phyloP scores from a whole-genome alignment of 2,888 invertebrate species.

The Eremobia ochroleuca region DNA sequence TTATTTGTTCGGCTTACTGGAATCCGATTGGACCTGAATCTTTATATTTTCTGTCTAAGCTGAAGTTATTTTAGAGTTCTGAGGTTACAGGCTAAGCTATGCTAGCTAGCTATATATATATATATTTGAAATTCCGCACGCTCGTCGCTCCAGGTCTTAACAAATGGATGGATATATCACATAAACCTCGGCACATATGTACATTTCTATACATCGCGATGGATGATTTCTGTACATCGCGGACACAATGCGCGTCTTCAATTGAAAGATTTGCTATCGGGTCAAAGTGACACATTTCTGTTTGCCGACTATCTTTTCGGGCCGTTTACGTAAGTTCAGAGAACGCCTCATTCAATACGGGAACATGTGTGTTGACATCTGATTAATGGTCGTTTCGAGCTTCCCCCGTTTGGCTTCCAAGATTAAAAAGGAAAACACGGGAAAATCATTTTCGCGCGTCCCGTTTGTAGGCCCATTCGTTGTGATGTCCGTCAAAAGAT shows the following conservation, averaged over 20 bases:
- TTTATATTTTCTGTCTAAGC: slow-evolving; percentile 21
- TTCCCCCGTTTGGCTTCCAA: slow-evolving; percentile 67
- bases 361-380: slow-evolving; percentile 80
- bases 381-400: slow-evolving; percentile 79
- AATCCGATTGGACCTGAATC: slow-evolving; percentile 14
- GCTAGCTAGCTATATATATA: too few relatives aligned
- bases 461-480: slow-evolving; percentile 54
- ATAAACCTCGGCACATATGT: slow-evolving; percentile 15
- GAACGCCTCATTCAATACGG: slow-evolving; percentile 74
- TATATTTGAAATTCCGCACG: slow-evolving; percentile 22
- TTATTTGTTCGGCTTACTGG: slow-evolving; percentile 44
- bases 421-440: slow-evolving; percentile 73
- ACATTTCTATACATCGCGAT: too few relatives aligned
- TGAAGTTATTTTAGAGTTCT: slow-evolving; percentile 37
- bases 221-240: slow-evolving; percentile 32
- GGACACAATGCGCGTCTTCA: slow-evolving; percentile 51
- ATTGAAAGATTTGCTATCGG: slow-evolving; percentile 72
- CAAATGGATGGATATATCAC: slow-evolving; percentile 19
- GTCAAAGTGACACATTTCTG: slow-evolving; percentile 74
- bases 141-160: slow-evolving; percentile 20
- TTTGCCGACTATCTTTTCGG: slow-evolving; percentile 71
- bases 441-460: slow-evolving; percentile 63
- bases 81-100: slow-evolving; percentile 16
- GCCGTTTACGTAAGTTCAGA: slow-evolving; percentile 73
- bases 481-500: slow-evolving; percentile 49